Conservation (phyloP, 2,797 vertebrate species). For the Microhierax caerulescens region DNA sequence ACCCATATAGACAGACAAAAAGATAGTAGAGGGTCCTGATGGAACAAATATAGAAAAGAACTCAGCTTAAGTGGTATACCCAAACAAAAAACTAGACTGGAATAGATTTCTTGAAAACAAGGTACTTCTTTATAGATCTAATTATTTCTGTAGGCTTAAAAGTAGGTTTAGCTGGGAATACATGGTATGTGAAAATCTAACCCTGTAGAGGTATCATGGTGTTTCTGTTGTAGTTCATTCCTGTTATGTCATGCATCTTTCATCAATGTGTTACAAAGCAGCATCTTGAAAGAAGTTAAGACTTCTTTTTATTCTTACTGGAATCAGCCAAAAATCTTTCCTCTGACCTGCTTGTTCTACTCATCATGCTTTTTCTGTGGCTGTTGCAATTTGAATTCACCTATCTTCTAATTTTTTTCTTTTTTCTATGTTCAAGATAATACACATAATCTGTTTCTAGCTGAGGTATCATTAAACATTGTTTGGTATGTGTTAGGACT, state of each 20-base stretch:
- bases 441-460: not conserved
- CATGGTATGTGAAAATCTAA: not conserved
- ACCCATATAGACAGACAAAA: not conserved
- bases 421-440: not conserved
- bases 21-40: not conserved
- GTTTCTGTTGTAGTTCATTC: not conserved
- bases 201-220: not conserved
- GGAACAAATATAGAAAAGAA: not conserved
- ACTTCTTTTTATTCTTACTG: not conserved
- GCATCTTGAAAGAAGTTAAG: not conserved
- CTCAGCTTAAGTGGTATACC: not conserved
- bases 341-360: not conserved
- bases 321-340: not conserved
- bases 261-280: not conserved
- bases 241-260: not conserved
- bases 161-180: not conserved
- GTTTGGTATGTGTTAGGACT: not conserved
- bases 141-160: slow-evolving; percentile 4
- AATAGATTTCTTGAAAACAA: not conserved
- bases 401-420: not conserved
- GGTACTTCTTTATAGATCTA: not conserved
- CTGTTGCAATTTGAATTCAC: not conserved
- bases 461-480: not conserved
- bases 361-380: not conserved
- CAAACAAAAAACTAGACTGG: not conserved